A percentile compares a stretch with the other conserved stretches of the same genome.
Conservation (phyloP, 2,113 vertebrate species). For the Genyomyrus donnyi region DNA sequence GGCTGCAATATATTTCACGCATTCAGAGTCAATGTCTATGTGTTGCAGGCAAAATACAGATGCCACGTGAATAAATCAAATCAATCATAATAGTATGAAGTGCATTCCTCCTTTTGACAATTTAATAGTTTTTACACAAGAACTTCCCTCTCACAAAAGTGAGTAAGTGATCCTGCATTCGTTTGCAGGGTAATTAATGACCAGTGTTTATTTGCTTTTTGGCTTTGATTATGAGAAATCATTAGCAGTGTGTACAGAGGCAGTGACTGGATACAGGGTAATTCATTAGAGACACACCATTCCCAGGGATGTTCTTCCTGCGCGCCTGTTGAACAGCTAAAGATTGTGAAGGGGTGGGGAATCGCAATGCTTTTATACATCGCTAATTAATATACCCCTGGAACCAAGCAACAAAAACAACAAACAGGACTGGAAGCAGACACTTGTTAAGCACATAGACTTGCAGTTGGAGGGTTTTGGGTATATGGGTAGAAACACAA, state of each 20-base stretch:
- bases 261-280: constrained; percentile 5
- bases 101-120: background rate
- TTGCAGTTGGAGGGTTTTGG: background rate
- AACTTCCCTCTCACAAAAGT: constrained; percentile 20
- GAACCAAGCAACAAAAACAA: background rate
- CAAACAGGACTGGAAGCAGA: background rate
- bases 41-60: background rate
- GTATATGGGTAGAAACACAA: background rate
- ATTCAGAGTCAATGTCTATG: background rate
- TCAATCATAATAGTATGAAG: background rate
- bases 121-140: background rate
- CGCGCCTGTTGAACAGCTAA: background rate
- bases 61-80: background rate
- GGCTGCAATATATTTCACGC: background rate
- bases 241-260: constrained; percentile 14
- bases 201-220: constrained; percentile 14
- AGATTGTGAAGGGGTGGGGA: constrained; percentile 34
- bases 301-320: background rate
- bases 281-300: constrained; percentile 5
- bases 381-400: background rate
- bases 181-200: constrained; percentile 6
- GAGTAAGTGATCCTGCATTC: constrained; percentile 8
- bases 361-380: background rate
- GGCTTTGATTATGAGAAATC: constrained; percentile 21
- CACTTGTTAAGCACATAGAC: background rate